Percentiles rank a stretch among this genome's conserved stretches.
Conservation (phyloP, 2,888 invertebrate genomes). For the Thera britannica region DNA sequence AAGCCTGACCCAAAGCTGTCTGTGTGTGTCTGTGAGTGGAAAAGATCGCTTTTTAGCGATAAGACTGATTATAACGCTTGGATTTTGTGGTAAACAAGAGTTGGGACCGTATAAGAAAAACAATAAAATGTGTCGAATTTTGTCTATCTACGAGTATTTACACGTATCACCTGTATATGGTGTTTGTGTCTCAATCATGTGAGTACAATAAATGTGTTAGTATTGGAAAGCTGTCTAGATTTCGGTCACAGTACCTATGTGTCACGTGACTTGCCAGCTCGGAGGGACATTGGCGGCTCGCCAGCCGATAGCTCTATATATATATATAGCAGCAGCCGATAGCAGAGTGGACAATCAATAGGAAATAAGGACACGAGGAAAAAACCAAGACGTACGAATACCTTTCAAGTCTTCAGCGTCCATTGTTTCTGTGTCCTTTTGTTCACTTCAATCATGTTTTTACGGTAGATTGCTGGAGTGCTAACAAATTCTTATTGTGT, state of each 20-base stretch:
- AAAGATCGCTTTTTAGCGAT: no score
- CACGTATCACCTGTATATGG: no score
- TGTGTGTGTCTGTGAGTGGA: no score
- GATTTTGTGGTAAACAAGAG: no score
- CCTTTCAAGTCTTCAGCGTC: constrained; percentile 11
- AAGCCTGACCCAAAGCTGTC: no score
- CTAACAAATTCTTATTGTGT: background rate
- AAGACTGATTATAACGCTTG: no score
- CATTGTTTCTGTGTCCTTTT: constrained; percentile 13
- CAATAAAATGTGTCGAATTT: no score
- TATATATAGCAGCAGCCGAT: no score
- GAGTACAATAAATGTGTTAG: no score
- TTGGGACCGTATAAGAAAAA: no score
- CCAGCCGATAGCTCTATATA: constrained; percentile 30
- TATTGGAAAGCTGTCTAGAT: background rate
- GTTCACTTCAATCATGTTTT: constrained; percentile 15
- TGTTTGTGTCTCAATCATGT: no score
- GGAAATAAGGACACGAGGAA: constrained; percentile 30
- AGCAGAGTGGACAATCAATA: constrained; percentile 29
- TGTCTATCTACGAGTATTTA: no score
- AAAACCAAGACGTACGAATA: constrained; percentile 10
- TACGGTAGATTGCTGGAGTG: constrained; percentile 1
- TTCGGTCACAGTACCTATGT: constrained; percentile 10
- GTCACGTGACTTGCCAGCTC: background rate
- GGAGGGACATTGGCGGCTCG: constrained; percentile 27